Evolutionary conservation across 2,888 invertebrate genomes (phyloP).

Genomic region (Elegia similella): DNA sequence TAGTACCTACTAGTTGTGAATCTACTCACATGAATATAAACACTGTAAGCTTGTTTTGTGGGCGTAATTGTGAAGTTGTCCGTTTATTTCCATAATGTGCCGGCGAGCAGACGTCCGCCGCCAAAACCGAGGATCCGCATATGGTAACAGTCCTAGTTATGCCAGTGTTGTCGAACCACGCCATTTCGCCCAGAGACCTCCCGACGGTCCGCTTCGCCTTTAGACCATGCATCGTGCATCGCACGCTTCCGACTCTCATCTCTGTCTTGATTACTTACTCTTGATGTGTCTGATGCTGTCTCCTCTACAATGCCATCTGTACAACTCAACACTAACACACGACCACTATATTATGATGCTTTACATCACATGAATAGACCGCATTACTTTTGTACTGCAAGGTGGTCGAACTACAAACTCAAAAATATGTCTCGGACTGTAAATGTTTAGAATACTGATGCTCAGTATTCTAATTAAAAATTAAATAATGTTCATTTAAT

Average conservation of each 20-base stretch:
- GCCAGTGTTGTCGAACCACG: conserved; percentile 63
- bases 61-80: conserved; percentile 56
- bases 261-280: conserved; percentile 34
- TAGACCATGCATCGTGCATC: conserved; percentile 71
- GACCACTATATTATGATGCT: conserved; percentile 27
- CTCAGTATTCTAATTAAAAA: conserved; percentile 20
- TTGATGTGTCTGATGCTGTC: conserved; percentile 28
- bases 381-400: not conserved
- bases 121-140: conserved; percentile 95
- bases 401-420: conserved; percentile 16
- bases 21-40: conserved; percentile 20
- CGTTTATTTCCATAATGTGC: conserved; percentile 81
- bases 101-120: conserved; percentile 88
- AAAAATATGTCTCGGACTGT: conserved; percentile 6
- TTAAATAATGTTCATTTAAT: conserved; percentile 14
- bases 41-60: conserved; percentile 34
- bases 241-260: conserved; percentile 69
- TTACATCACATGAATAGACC: conserved; percentile 23
- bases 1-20: not conserved
- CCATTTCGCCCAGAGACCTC: conserved; percentile 56
- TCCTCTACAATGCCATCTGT: conserved; percentile 34
- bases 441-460: not conserved
- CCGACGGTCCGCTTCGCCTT: conserved; percentile 68
- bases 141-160: conserved; percentile 85
- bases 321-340: conserved; percentile 34